Evolutionary conservation across 1,140 invertebrate genomes (phyloP), one percentile per base, ranked within the genome.

Genomic region (Drosophila kikkawai): DNA sequence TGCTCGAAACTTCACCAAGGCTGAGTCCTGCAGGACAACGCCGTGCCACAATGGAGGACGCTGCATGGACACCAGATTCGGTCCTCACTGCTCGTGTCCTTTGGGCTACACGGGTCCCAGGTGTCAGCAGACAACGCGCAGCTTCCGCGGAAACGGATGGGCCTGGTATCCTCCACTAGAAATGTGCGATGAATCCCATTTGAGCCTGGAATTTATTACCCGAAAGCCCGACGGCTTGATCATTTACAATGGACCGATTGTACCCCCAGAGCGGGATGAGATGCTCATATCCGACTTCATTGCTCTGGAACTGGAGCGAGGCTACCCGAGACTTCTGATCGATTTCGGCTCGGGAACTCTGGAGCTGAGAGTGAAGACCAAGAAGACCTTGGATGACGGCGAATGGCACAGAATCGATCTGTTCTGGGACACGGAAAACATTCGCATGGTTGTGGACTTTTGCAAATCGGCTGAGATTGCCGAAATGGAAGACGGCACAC

Each of bases 361-460:
- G 65, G 97, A 98, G 91, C 93, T 99, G 12, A 95, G 96, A 91
- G 96, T 99, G 0, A 97, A 98, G 93, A 97, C 97, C 1, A 96
- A 97, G 81, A 96, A 96, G 84, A 96, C 95, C 0, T 93, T 99
- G 41, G 97, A 98, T 91, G 98, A 99, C 93, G 98, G 98, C 3
- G 97, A 98, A 91, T 99, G 98, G 98, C 98, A 99, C 93, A 94
- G 97, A 68, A 94, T 99, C 53, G 98, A 99, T 93, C 95, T 99
- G 61, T 99, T 98, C 92, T 98, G 98, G 97, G 96, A 98, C 85
- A 98, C 97, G 13, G 98, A 98, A 94, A 96, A 95, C 79, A 97
- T 98, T 1, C 95, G 97, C 82, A 96, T 99, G 94, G 96, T 99
- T 13, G 96, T 99, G 3, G 98, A 99, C 91, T 97, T 96, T 69